These are phyloP conservation scores for Pomacea canaliculata DNA, from an alignment of 2,888 invertebrate genomes.

Conservation along the genomic window DNA sequence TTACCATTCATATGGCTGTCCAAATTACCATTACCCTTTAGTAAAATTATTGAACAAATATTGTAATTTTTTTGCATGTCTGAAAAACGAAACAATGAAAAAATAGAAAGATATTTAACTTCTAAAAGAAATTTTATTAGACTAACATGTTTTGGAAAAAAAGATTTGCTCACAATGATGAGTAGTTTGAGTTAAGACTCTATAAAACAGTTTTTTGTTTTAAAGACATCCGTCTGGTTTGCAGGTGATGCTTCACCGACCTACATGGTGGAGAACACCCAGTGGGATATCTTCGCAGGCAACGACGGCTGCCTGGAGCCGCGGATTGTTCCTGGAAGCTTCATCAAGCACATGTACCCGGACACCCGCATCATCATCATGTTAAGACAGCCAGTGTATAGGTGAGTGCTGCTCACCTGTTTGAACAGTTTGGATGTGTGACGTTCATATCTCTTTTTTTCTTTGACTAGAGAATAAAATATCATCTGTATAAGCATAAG, in stretches of 20 bases:
- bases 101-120: no score
- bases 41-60: no score
- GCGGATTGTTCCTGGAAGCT: conserved; percentile 16
- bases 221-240: neutral
- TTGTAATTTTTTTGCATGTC: no score
- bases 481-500: neutral
- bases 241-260: conserved; percentile 24
- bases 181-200: no score
- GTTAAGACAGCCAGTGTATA: conserved; percentile 12
- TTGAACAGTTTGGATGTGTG: no score
- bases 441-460: neutral
- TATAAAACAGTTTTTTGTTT: no score
- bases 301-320: conserved; percentile 22
- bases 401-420: neutral
- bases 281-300: conserved; percentile 23
- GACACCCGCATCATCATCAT: conserved; percentile 18
- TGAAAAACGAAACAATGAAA: no score
- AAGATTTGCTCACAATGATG: no score
- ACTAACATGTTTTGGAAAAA: no score
- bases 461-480: neutral
- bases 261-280: conserved; percentile 25
- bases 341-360: conserved; percentile 23
- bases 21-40: no score
- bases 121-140: no score
- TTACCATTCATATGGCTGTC: no score